Conservation (phyloP, 2,888 invertebrate species). For the Polydrusus tereticollis region DNA sequence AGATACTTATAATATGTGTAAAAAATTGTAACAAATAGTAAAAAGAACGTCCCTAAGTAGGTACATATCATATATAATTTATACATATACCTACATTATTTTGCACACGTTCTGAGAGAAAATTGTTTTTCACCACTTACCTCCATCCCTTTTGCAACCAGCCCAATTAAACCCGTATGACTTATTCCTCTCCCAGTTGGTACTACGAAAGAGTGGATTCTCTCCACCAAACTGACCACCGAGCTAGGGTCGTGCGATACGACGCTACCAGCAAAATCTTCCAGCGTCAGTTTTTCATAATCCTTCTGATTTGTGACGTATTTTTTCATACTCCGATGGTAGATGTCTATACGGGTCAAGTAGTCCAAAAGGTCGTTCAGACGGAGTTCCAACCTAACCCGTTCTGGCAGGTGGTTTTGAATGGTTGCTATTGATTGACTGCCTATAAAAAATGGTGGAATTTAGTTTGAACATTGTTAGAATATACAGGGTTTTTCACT, state of each 20-base stretch:
- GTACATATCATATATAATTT: no score
- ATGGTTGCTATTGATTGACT: constrained; percentile 56
- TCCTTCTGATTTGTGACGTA: constrained; percentile 67
- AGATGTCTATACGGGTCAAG: constrained; percentile 72
- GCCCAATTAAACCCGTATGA: constrained; percentile 57
- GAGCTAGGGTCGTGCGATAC: constrained; percentile 78
- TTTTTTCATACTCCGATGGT: constrained; percentile 73
- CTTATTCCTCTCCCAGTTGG: constrained; percentile 69
- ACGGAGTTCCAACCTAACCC: constrained; percentile 71
- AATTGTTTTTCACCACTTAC: constrained; percentile 51
- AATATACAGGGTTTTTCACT: no score
- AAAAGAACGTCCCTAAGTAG: no score
- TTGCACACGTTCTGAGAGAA: background rate
- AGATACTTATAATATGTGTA: no score
- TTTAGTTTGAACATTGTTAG: background rate
- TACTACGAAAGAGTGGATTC: constrained; percentile 75
- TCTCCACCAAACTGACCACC: constrained; percentile 75
- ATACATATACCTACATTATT: no score
- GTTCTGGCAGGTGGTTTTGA: constrained; percentile 62
- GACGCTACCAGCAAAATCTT: constrained; percentile 78
- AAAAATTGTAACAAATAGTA: no score
- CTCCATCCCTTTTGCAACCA: constrained; percentile 55
- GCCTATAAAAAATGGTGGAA: constrained; percentile 41
- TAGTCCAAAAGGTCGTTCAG: constrained; percentile 75
- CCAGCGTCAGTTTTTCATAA: constrained; percentile 75